Percentiles rank a stretch among this genome's conserved stretches.
phyloP scores from a whole-genome alignment of 2,797 vertebrate species.

The Chelonia mydas region DNA sequence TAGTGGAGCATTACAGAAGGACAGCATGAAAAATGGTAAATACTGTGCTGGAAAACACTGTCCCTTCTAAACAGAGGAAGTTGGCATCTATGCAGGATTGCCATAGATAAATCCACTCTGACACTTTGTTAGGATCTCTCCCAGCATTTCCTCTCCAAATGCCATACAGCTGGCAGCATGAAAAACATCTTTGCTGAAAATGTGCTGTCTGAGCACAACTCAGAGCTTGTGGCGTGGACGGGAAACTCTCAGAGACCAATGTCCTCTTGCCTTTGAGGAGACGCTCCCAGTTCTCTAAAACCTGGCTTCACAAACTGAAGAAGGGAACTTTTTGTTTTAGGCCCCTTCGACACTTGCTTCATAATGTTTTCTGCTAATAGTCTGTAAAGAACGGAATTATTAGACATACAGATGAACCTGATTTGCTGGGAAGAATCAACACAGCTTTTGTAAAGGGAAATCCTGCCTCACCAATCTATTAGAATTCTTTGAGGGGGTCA shows the following conservation, averaged over 20 bases:
- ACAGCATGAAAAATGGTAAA: not conserved
- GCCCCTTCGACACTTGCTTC: not conserved
- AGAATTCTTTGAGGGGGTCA: too few species aligned
- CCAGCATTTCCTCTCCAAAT: not conserved
- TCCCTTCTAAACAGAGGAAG: fast-evolving
- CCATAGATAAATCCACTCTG: not conserved
- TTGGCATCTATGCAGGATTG: not conserved
- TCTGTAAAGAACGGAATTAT: not conserved
- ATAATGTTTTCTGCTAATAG: not conserved
- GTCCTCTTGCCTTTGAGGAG: not conserved
- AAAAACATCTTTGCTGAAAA: not conserved
- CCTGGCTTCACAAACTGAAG: not conserved
- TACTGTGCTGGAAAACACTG: not conserved
- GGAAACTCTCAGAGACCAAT: not conserved
- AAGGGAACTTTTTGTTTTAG: not conserved
- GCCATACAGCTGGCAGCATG: not conserved
- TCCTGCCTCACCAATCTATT: too few species aligned
- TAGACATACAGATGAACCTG: not conserved
- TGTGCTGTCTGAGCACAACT: fast-evolving
- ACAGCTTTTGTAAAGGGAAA: too few species aligned
- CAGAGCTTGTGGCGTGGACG: not conserved
- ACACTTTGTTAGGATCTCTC: not conserved
- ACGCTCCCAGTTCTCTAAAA: not conserved
- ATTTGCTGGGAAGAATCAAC: not conserved
- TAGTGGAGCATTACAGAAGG: not conserved